phyloP scores from a whole-genome alignment of 2,888 invertebrate species.

The Halocaridina rubra region DNA sequence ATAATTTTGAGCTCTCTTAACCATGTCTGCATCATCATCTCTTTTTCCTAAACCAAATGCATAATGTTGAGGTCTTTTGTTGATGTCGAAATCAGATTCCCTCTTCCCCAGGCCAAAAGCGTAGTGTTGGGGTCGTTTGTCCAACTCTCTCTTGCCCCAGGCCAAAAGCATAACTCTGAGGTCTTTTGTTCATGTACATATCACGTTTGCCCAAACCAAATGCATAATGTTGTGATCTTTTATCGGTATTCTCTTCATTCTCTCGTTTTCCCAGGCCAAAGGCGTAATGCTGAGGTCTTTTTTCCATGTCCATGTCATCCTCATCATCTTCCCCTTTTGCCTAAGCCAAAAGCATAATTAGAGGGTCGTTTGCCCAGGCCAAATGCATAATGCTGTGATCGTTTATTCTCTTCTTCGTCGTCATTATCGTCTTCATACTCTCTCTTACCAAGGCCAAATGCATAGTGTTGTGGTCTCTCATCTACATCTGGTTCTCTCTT shows the following conservation, averaged over 20 bases:
- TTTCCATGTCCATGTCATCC: background rate
- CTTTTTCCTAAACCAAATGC: conserved; percentile 31
- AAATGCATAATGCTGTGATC: background rate
- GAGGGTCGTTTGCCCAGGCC: conserved; percentile 38
- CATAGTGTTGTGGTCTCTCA: background rate
- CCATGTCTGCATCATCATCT: background rate
- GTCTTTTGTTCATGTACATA: background rate
- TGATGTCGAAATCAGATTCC: background rate
- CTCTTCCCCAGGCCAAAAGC: conserved; percentile 31
- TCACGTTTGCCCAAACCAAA: conserved; percentile 31
- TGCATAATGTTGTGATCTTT: conserved; percentile 1
- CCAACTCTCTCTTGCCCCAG: conserved; percentile 24
- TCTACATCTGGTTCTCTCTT: background rate
- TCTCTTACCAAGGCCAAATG: conserved; percentile 24
- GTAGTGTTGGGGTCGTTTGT: background rate
- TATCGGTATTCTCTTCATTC: background rate
- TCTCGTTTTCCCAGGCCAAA: background rate
- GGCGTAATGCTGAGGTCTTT: background rate
- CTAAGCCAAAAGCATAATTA: conserved; percentile 36
- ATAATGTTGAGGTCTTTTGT: background rate
- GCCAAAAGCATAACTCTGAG: conserved; percentile 11
- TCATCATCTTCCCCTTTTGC: conserved; percentile 20
- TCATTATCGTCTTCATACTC: background rate
- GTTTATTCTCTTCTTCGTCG: background rate
- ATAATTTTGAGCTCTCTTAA: background rate